phyloP scores from a whole-genome alignment of 2,113 vertebrate species.

The Megaptera novaeangliae region DNA sequence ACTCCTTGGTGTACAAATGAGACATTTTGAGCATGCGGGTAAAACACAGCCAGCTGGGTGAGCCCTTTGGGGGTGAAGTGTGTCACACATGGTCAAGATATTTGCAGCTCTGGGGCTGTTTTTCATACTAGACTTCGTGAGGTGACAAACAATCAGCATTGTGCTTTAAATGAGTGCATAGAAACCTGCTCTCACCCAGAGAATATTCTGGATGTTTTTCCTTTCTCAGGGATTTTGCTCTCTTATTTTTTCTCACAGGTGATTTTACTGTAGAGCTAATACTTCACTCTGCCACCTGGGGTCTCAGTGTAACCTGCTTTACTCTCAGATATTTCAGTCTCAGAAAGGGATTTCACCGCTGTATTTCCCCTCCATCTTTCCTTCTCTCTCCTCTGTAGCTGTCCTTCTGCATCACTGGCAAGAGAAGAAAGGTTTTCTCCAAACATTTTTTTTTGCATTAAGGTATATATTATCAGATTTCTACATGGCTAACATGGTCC shows the following conservation, averaged over 20 bases:
- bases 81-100: not conserved
- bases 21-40: not conserved
- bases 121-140: not conserved
- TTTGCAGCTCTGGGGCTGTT: not conserved
- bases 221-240: not conserved
- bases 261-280: not conserved
- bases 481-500: not conserved
- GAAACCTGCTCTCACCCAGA: not conserved
- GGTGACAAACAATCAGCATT: not conserved
- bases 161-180: not conserved
- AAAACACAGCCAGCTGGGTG: not conserved
- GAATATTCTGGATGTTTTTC: not conserved
- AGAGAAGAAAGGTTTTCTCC: not conserved
- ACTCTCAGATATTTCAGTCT: not conserved
- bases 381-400: not conserved
- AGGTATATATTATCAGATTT: not conserved
- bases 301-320: not conserved
- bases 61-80: not conserved
- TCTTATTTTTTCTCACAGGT: not conserved
- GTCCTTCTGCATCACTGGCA: not conserved
- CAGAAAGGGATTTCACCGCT: not conserved
- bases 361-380: not conserved
- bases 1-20: not conserved
- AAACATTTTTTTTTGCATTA: not conserved
- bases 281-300: not conserved